Conservation (phyloP, 1,140 invertebrate genomes). For the Papilio dardanus region DNA sequence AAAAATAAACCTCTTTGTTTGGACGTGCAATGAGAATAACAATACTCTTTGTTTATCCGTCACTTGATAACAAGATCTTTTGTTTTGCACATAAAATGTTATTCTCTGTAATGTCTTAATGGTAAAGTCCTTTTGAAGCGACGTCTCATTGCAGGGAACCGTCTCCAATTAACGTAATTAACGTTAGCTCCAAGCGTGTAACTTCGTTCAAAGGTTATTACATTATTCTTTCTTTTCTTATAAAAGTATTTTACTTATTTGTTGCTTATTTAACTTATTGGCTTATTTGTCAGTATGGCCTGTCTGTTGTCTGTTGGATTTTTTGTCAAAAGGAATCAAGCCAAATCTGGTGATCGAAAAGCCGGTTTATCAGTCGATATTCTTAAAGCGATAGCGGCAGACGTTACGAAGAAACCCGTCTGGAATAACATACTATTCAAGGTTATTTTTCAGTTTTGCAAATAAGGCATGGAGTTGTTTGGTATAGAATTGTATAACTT, state of each 20-base stretch:
- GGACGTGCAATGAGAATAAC: constrained; percentile 14
- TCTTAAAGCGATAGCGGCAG: background rate
- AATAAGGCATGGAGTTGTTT: background rate
- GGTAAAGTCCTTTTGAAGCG: background rate
- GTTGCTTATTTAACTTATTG: too few relatives aligned
- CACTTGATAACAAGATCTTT: constrained; percentile 29
- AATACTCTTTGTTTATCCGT: constrained; percentile 26
- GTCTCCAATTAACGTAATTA: constrained; percentile 13
- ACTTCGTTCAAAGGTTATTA: background rate
- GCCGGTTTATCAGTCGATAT: background rate
- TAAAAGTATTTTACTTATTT: too few relatives aligned
- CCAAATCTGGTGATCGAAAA: constrained; percentile 12
- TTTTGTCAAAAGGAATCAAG: background rate
- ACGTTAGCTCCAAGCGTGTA: background rate
- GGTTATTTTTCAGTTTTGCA: background rate
- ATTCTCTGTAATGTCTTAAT: constrained; percentile 10
- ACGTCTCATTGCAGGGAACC: background rate
- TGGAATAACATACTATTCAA: background rate
- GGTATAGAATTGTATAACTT: background rate
- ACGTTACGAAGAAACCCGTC: background rate
- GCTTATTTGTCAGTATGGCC: too few relatives aligned
- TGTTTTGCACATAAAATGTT: constrained; percentile 13
- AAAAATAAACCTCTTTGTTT: constrained; percentile 35
- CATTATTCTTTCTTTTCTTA: background rate
- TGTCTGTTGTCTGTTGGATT: too few relatives aligned